Evolutionary conservation across 2,888 invertebrate genomes (phyloP).

Genomic region (Apodemia zela): DNA sequence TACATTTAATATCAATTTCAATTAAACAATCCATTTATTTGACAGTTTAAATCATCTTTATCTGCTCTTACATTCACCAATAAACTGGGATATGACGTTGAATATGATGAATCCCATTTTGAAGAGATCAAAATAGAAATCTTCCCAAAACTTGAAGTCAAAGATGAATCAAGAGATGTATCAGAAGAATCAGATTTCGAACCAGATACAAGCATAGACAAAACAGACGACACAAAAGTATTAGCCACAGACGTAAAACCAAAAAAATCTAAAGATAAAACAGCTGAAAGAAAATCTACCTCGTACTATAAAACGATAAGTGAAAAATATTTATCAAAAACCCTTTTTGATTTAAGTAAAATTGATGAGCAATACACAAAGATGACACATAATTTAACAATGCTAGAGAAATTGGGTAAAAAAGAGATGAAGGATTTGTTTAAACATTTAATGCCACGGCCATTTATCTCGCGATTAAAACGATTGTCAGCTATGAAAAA

Average conservation of each 20-base stretch:
- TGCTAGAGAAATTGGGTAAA: not conserved
- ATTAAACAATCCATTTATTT: not conserved
- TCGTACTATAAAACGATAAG: slow-evolving; percentile 3
- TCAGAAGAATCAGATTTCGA: not conserved
- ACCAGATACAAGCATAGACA: not conserved
- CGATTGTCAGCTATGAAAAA: not conserved
- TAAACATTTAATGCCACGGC: not conserved
- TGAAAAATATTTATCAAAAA: not conserved
- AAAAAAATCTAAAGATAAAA: not conserved
- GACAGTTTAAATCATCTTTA: not conserved
- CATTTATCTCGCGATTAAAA: not conserved
- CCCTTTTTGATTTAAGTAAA: not conserved
- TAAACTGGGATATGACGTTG: not conserved
- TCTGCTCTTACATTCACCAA: not conserved
- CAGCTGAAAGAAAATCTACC: not conserved
- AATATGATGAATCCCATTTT: not conserved
- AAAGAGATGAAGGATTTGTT: not conserved
- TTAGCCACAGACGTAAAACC: not conserved
- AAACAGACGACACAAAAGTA: not conserved
- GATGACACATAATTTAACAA: not conserved
- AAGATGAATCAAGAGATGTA: not conserved
- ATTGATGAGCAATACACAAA: not conserved
- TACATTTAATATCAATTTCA: too few relatives aligned
- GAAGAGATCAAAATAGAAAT: not conserved
- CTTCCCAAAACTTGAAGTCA: not conserved